phyloP scores from a whole-genome alignment of 37 sponge, comb jelly and placozoan species.

The Ephydatia muelleri region DNA sequence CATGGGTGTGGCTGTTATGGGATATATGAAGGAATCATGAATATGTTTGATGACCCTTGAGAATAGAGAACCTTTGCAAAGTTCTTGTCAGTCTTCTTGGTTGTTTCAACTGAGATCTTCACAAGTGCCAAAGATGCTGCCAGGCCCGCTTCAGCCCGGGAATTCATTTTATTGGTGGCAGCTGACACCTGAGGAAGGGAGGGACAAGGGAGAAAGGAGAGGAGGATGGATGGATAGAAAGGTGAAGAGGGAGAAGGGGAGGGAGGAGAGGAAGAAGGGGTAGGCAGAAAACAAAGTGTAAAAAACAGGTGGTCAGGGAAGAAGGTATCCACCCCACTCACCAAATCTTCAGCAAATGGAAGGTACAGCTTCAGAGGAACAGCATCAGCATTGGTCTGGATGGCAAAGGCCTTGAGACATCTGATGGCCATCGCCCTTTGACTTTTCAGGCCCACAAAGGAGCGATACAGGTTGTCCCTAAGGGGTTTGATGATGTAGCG shows the following conservation, averaged over 20 bases:
- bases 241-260: neutral
- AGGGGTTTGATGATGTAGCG: constrained; percentile 67
- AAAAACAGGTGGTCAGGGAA: too few relatives aligned
- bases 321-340: constrained; percentile 21
- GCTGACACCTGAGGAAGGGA: constrained; percentile 20
- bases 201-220: neutral
- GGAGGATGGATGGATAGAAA: too few relatives aligned
- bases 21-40: too few relatives aligned
- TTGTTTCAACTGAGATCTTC: constrained; percentile 19
- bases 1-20: neutral
- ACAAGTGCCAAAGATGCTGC: constrained; percentile 62
- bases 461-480: constrained; percentile 58
- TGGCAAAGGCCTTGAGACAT: constrained; percentile 43
- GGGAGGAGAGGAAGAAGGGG: neutral
- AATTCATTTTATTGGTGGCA: constrained; percentile 38
- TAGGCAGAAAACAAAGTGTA: neutral
- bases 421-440: constrained; percentile 22
- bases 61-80: constrained; percentile 10
- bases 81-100: neutral
- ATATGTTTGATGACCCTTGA: too few relatives aligned
- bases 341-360: constrained; percentile 60
- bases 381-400: constrained; percentile 45
- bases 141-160: constrained; percentile 57
- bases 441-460: constrained; percentile 52
- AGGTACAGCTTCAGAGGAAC: constrained; percentile 58